These are phyloP conservation scores for Meteorus sp. DNA, from an alignment of 1,140 invertebrate species.

Conservation along the genomic window DNA sequence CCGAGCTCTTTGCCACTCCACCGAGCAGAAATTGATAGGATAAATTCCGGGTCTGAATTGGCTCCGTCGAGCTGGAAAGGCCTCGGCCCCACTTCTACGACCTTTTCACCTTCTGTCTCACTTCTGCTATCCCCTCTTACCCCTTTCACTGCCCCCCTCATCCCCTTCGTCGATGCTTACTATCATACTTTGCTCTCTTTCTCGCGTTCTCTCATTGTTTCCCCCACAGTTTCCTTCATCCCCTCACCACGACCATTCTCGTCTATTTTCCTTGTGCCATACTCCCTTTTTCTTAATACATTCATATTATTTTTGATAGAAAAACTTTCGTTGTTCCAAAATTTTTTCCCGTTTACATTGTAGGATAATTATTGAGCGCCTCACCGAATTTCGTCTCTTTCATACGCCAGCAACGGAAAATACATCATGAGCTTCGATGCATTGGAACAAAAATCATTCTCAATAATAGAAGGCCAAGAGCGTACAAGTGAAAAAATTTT, in stretches of 20 bases:
- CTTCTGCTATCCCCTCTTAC: slow-evolving; percentile 31
- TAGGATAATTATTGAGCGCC: too few species aligned
- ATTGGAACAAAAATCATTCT: too few species aligned
- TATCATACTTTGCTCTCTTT: slow-evolving; percentile 11
- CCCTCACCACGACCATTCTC: too few species aligned
- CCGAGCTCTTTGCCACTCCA: slow-evolving; percentile 65
- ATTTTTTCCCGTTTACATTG: too few species aligned
- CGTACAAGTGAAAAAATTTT: too few species aligned
- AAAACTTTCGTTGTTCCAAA: too few species aligned
- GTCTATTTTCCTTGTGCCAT: too few species aligned
- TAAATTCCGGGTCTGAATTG: slow-evolving; percentile 69
- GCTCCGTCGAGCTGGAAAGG: slow-evolving; percentile 64
- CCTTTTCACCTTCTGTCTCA: slow-evolving; percentile 31
- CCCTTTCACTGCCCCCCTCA: slow-evolving; percentile 9
- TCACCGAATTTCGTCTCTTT: too few species aligned
- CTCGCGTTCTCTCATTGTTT: not conserved
- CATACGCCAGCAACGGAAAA: too few species aligned
- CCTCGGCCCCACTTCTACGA: slow-evolving; percentile 29
- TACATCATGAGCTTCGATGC: too few species aligned
- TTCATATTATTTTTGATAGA: not conserved
- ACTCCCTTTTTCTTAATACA: not conserved
- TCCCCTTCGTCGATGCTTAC: slow-evolving; percentile 7
- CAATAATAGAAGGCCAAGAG: too few species aligned
- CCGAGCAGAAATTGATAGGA: slow-evolving; percentile 69
- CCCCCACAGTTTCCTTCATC: not conserved